Percentiles rank a stretch among this genome's conserved stretches.
phyloP scores from a whole-genome alignment of 2,113 vertebrate genomes.

The Etheostoma cragini region DNA sequence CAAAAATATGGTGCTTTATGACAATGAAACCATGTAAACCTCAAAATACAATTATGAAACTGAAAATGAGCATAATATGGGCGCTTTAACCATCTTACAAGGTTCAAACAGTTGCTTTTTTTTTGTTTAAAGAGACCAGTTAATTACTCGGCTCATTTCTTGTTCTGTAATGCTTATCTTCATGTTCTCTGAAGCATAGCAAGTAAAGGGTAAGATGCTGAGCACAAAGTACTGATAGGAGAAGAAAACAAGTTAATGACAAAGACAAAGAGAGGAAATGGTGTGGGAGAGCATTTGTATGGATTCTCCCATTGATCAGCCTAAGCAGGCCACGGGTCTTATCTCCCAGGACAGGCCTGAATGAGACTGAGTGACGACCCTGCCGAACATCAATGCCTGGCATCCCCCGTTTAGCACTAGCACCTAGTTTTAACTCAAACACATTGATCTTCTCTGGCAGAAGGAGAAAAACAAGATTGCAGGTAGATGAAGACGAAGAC shows the following conservation, averaged over 20 bases:
- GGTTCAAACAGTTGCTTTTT: slow-evolving; percentile 24
- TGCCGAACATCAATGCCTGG: slow-evolving; percentile 60
- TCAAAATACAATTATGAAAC: too few relatives aligned
- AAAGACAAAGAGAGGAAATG: slow-evolving; percentile 66
- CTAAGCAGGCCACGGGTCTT: slow-evolving; percentile 64
- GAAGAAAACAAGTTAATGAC: slow-evolving; percentile 60
- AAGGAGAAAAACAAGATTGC: slow-evolving; percentile 52
- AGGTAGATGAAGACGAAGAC: slow-evolving; percentile 39
- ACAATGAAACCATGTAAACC: too few relatives aligned
- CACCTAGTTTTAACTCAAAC: slow-evolving; percentile 42
- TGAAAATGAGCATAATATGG: too few relatives aligned
- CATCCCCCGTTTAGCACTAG: slow-evolving; percentile 54
- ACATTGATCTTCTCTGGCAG: slow-evolving; percentile 56
- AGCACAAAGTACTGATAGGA: slow-evolving; percentile 23
- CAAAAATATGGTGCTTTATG: too few relatives aligned
- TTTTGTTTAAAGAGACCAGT: slow-evolving; percentile 23
- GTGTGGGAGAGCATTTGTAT: slow-evolving; percentile 46
- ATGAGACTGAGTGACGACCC: slow-evolving; percentile 63
- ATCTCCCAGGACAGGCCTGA: slow-evolving; percentile 66
- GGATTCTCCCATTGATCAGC: slow-evolving; percentile 73
- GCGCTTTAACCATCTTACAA: background rate
- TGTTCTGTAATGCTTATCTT: slow-evolving; percentile 46
- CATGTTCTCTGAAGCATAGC: slow-evolving; percentile 31
- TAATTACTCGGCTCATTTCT: slow-evolving; percentile 34
- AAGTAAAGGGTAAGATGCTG: slow-evolving; percentile 30